phyloP scores from a whole-genome alignment of 2,797 vertebrate genomes.

The Eleutherodactylus coqui region DNA sequence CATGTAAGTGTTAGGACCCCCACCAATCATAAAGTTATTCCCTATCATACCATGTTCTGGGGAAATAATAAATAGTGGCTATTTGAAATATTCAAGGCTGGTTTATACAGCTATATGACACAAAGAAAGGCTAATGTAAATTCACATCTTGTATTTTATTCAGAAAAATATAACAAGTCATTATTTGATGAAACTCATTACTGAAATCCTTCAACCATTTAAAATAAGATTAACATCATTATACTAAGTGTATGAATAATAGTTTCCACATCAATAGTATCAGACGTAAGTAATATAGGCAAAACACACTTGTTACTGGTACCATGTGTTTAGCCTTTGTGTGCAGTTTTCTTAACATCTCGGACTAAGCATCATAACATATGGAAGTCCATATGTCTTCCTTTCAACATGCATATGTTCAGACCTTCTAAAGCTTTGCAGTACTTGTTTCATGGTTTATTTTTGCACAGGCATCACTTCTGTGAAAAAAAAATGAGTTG shows the following conservation, averaged over 20 bases:
- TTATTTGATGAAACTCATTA: conserved; percentile 5
- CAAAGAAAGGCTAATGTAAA: background rate
- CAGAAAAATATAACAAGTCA: background rate
- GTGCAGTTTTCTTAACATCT: conserved; percentile 55
- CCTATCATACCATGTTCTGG: background rate
- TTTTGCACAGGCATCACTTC: conserved; percentile 65
- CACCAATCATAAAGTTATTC: too few species aligned
- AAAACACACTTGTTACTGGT: background rate
- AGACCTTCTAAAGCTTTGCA: conserved; percentile 48
- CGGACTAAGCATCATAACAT: conserved; percentile 71
- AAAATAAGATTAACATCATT: background rate
- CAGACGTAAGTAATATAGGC: background rate
- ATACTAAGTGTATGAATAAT: conserved; percentile 9
- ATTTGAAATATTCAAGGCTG: background rate
- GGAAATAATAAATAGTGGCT: background rate
- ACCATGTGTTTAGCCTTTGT: conserved; percentile 34
- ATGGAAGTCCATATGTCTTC: conserved; percentile 72
- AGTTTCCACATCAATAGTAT: conserved; percentile 26
- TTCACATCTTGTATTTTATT: background rate
- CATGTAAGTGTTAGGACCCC: too few species aligned
- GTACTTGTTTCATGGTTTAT: conserved; percentile 69
- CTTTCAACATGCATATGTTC: conserved; percentile 70
- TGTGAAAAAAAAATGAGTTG: conserved; percentile 63
- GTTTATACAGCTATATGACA: background rate
- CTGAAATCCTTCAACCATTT: conserved; percentile 10